Evolutionary conservation across 2,797 vertebrate species (phyloP).

Genomic region (Cacajao melanocephalus): DNA sequence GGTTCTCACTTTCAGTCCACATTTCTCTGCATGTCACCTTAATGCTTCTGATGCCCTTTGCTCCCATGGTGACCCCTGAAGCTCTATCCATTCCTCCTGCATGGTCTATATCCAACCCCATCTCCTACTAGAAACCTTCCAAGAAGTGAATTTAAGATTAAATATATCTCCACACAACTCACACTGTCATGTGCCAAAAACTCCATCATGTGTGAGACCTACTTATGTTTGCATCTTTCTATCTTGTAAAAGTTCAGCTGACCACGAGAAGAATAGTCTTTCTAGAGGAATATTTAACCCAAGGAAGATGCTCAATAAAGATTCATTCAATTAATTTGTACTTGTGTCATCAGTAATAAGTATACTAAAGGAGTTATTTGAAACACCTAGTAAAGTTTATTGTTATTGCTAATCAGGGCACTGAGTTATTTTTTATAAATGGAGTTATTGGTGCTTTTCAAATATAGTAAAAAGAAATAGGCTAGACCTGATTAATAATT

Average conservation of each 20-base stretch:
- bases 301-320: background rate
- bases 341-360: background rate
- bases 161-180: background rate
- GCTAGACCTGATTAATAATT: background rate
- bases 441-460: constrained; percentile 1
- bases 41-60: background rate
- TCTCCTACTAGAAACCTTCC: background rate
- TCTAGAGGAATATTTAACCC: background rate
- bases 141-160: background rate
- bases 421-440: background rate
- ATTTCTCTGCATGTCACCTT: background rate
- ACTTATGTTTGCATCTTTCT: background rate
- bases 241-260: background rate
- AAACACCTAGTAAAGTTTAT: background rate
- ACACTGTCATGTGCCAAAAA: background rate
- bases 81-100: background rate
- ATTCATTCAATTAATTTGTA: background rate
- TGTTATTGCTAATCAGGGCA: background rate
- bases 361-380: constrained; percentile 8
- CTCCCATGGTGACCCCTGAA: background rate
- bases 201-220: background rate
- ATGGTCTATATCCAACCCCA: background rate
- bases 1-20: background rate
- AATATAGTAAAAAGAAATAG: constrained; percentile 26
- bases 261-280: background rate